Base-by-base conservation (phyloP, 2,113 vertebrate genomes). In the Piprites chloris region DNA sequence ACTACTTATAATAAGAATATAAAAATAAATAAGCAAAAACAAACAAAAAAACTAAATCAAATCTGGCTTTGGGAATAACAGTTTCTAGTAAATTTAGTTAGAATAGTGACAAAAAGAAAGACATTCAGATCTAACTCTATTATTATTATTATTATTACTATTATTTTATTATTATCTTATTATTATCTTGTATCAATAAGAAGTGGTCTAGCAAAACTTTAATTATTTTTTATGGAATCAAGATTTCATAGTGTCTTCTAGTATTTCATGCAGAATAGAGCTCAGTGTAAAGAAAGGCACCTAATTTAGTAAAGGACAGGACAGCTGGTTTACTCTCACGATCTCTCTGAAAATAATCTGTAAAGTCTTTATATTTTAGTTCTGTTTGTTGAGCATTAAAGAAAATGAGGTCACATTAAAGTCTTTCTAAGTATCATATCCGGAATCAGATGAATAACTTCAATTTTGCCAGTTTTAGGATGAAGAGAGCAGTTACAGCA, bases 391-490 rank as follows among this genome's bases (percentile, higher is more conserved):
- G 63, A 85, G 89, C 6, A 55, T 50, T 66, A 94, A 88, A 85
- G 44, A 77, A 92, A 96, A 74, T 65, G 95, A 49, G 42, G 47
- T 92, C 56, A 91, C 63, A 67, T 79, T 65, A 92, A 96, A 97
- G 63, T 93, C 79, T 79, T 16, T 28, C 33, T 44, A 88, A 89
- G 20, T 89, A 78, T 91, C 44, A 63, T 7, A 92, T 41, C 22
- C 55, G 95, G 49, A 82, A 56, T 61, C 23, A 92, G 84, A 96
- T 92, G 5, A 94, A 97, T 95, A 96, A 33, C 30, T 97, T 97
- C 87, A 95, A 68, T 97, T 97, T 97, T 93, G 46, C 67, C 58
- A 77, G 49, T 72, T 97, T 87, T 53, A 73, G 80, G 84, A 94
- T 73, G 84, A 96, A 96, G 23, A 41, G 53, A 95, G 4, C 12